Conservation (phyloP, 2,113 vertebrate species). For the Cyphomyrus plagiostoma region DNA sequence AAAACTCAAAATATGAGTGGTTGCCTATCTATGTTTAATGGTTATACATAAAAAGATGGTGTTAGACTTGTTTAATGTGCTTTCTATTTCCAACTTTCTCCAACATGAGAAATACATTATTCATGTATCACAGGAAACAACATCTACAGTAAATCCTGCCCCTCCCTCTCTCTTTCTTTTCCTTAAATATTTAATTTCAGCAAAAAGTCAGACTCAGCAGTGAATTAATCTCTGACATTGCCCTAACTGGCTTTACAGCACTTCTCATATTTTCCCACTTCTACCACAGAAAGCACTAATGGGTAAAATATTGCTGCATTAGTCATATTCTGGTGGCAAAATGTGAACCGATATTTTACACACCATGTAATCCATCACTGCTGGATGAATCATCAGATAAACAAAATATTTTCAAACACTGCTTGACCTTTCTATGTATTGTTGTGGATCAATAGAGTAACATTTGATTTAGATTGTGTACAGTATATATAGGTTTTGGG, state of each 20-base stretch:
- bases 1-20: not conserved
- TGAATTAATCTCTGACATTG: conserved; percentile 17
- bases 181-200: conserved; percentile 20
- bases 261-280: not conserved
- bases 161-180: not conserved
- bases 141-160: not conserved
- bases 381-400: not conserved
- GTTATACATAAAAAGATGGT: not conserved
- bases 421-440: not conserved
- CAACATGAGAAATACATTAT: conserved; percentile 21
- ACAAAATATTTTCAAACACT: not conserved
- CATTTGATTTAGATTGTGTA: not conserved
- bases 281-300: not conserved
- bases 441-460: not conserved
- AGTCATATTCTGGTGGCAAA: not conserved
- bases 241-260: not conserved
- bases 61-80: not conserved
- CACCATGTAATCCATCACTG: not conserved
- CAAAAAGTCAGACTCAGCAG: conserved; percentile 13
- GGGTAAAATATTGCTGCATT: not conserved
- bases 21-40: not conserved
- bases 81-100: not conserved
- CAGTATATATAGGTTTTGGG: not conserved
- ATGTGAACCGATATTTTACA: not conserved
- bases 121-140: conserved; percentile 13